These are phyloP conservation scores for Kradibia gibbosae DNA, from an alignment of 1,140 invertebrate species.

Conservation along the genomic window DNA sequence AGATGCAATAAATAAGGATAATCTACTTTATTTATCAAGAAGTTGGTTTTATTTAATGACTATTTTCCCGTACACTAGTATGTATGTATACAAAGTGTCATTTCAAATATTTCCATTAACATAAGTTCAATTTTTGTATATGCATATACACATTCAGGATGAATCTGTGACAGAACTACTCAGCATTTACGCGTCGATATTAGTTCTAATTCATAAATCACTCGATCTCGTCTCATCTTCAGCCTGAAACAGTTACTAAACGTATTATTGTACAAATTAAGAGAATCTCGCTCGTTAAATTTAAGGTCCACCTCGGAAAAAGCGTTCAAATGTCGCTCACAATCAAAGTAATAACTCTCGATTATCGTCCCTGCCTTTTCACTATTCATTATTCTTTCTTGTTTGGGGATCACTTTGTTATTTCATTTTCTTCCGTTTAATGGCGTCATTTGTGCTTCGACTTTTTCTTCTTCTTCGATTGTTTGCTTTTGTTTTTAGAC, in stretches of 20 bases:
- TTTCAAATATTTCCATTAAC: conserved; percentile 23
- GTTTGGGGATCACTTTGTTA: neutral
- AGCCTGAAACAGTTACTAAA: conserved; percentile 11
- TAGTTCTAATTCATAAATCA: conserved; percentile 27
- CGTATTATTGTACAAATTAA: conserved; percentile 44
- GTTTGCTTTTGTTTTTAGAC: conserved; percentile 71
- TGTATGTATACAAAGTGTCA: conserved; percentile 36
- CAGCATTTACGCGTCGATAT: conserved; percentile 2
- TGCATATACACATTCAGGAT: conserved; percentile 9
- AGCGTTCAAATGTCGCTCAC: conserved; percentile 28
- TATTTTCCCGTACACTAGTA: conserved; percentile 41
- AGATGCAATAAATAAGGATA: conserved; percentile 40
- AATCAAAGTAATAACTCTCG: conserved; percentile 32
- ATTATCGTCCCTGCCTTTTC: conserved; percentile 9
- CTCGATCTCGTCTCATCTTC: conserved; percentile 1
- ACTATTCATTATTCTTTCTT: conserved; percentile 20
- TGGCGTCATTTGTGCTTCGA: conserved; percentile 72
- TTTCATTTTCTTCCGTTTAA: neutral
- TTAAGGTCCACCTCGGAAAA: conserved; percentile 16
- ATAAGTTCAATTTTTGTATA: neutral
- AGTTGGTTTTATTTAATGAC: conserved; percentile 41
- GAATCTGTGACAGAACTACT: neutral
- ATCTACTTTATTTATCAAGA: conserved; percentile 30
- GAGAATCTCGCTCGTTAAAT: conserved; percentile 10
- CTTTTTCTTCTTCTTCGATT: conserved; percentile 73